phyloP scores from a whole-genome alignment of 2,888 invertebrate genomes.

The Apantesis nais region DNA sequence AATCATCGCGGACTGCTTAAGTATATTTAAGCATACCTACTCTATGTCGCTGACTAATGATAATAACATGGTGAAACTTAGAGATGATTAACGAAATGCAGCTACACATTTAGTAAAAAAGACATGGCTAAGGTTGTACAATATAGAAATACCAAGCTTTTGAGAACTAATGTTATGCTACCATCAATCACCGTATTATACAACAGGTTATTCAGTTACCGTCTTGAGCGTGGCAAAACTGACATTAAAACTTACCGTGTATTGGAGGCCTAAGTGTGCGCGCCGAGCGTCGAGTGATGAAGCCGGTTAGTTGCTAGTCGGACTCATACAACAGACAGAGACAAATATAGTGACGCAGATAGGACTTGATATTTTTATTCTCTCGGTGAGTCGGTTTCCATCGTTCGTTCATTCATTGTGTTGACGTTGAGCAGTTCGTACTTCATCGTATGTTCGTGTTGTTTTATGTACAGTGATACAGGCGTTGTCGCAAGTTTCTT shows the following conservation, averaged over 20 bases:
- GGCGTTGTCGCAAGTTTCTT: constrained; percentile 41
- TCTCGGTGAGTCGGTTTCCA: constrained; percentile 28
- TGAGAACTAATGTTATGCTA: background rate
- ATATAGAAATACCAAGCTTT: background rate
- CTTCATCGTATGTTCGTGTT: constrained; percentile 27
- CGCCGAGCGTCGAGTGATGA: background rate
- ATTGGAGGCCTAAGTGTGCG: background rate
- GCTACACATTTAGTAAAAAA: background rate
- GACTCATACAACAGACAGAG: constrained; percentile 52
- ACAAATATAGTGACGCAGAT: constrained; percentile 52
- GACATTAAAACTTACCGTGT: background rate
- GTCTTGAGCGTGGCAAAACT: background rate
- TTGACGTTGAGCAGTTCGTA: constrained; percentile 48
- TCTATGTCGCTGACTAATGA: background rate
- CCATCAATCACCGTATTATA: background rate
- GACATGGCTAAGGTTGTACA: background rate
- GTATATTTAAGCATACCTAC: background rate
- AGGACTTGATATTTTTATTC: constrained; percentile 38
- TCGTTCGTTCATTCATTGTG: constrained; percentile 57
- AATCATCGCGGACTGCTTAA: background rate
- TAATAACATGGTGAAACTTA: background rate
- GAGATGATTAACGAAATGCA: background rate
- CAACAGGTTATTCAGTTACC: background rate
- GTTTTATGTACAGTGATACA: constrained; percentile 29
- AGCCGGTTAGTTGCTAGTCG: constrained; percentile 16